Evolutionary conservation across 2,797 vertebrate species (phyloP).

Genomic region (Denticeps clupeoides): DNA sequence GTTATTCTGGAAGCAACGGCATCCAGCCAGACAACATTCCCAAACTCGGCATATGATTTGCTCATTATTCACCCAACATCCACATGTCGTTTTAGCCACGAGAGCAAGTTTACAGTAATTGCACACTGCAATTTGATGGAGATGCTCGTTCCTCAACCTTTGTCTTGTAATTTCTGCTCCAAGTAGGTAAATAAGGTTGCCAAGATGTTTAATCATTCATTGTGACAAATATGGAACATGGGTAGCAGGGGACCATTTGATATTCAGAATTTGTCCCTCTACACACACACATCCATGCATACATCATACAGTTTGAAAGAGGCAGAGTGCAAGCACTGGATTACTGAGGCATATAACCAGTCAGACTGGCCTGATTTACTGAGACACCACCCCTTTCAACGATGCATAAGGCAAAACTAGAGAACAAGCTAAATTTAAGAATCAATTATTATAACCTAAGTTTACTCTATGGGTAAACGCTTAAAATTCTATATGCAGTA

Average conservation of each 20-base stretch:
- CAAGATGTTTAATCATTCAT: conserved; percentile 30
- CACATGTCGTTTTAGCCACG: background rate
- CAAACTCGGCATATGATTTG: background rate
- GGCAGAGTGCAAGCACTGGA: too few relatives aligned
- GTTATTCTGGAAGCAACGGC: too few relatives aligned
- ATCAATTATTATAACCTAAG: too few relatives aligned
- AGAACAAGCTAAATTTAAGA: too few relatives aligned
- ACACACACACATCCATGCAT: too few relatives aligned
- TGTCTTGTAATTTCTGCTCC: conserved; percentile 26
- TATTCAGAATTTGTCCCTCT: conserved; percentile 18
- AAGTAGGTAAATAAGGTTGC: conserved; percentile 27
- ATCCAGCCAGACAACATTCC: background rate
- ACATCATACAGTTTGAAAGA: too few relatives aligned
- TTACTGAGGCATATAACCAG: conserved; percentile 10
- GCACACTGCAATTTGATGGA: conserved; percentile 2
- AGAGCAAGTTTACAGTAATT: background rate
- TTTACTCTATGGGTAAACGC: too few relatives aligned
- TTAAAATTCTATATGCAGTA: too few relatives aligned
- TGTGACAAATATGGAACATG: conserved; percentile 25
- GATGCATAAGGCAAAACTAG: conserved; percentile 17
- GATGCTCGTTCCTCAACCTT: conserved; percentile 4
- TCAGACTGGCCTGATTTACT: conserved; percentile 9
- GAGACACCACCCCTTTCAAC: conserved; percentile 3
- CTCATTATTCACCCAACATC: background rate
- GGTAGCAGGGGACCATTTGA: conserved; percentile 27